These are phyloP conservation scores for Melanotaenia duboulayi DNA, from an alignment of 2,113 vertebrate genomes.

Conservation along the genomic window DNA sequence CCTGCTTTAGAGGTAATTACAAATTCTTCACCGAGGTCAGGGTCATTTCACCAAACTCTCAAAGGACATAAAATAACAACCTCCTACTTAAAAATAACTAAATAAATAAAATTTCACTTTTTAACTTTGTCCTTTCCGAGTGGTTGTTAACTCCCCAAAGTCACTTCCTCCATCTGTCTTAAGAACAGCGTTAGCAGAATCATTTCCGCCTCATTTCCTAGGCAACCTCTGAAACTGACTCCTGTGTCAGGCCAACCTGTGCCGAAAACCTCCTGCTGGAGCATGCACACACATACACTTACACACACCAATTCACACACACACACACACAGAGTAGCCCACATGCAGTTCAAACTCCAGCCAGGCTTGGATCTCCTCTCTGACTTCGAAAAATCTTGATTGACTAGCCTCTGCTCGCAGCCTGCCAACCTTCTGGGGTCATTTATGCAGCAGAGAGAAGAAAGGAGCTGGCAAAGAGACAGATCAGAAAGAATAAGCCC, in stretches of 20 bases:
- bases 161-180: constrained; percentile 70
- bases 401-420: constrained; percentile 65
- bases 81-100: neutral
- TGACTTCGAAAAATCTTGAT: constrained; percentile 63
- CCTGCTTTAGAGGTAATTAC: constrained; percentile 56
- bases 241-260: constrained; percentile 65
- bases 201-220: constrained; percentile 72
- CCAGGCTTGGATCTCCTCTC: constrained; percentile 59
- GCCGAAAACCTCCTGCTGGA: constrained; percentile 71
- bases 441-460: constrained; percentile 38
- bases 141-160: constrained; percentile 69
- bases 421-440: constrained; percentile 67
- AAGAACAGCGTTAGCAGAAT: constrained; percentile 57
- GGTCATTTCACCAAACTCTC: constrained; percentile 47
- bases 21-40: constrained; percentile 27
- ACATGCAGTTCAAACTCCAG: constrained; percentile 34
- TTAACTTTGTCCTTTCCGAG: constrained; percentile 48
- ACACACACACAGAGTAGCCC: neutral
- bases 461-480: constrained; percentile 39
- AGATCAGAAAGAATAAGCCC: constrained; percentile 54
- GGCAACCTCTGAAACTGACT: constrained; percentile 73
- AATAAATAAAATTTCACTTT: constrained; percentile 20
- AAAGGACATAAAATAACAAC: neutral
- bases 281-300: neutral
- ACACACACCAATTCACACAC: neutral